Conservation (phyloP, 2,888 invertebrate species). For the Carcina quercana region DNA sequence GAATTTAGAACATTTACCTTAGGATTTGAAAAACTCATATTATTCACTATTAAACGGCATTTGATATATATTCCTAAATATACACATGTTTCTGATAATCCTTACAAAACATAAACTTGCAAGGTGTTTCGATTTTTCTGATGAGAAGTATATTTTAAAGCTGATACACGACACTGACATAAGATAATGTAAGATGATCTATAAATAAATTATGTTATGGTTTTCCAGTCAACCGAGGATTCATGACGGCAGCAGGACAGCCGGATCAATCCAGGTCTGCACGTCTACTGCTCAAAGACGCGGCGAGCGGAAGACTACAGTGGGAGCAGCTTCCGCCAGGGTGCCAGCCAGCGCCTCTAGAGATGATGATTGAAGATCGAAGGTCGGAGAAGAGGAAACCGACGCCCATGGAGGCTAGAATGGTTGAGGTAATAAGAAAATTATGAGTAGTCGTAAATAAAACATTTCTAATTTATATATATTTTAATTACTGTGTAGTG, state of each 20-base stretch:
- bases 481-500: not conserved
- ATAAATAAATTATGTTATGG: no score
- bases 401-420: constrained; percentile 51
- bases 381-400: constrained; percentile 37
- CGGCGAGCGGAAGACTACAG: constrained; percentile 87
- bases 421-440: constrained; percentile 55
- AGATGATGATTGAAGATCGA: constrained; percentile 46
- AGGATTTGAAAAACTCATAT: no score
- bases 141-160: no score
- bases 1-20: no score
- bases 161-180: no score
- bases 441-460: not conserved
- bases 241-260: constrained; percentile 96
- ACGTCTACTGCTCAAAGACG: constrained; percentile 93
- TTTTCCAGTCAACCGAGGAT: constrained; percentile 89
- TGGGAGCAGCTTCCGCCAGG: constrained; percentile 90
- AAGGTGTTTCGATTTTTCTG: no score
- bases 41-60: no score
- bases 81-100: no score
- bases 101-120: no score
- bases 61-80: no score
- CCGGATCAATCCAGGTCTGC: constrained; percentile 96
- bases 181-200: no score
- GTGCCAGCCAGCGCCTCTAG: constrained; percentile 72
- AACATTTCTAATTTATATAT: not conserved